Conservation (phyloP, 2,888 invertebrate genomes). For the Caenorhabditis uteleia region DNA sequence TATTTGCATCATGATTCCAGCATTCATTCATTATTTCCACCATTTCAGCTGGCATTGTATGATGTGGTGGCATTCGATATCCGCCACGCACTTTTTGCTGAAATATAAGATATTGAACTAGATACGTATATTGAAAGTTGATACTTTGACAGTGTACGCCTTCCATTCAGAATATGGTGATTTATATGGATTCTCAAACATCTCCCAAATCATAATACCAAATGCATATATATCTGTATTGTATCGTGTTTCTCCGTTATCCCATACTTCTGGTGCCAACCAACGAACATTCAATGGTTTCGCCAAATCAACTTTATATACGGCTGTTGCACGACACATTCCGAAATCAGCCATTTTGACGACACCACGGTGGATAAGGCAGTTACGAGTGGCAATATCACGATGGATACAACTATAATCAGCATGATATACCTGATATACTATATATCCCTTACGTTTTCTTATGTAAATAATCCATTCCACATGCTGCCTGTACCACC, state of each 20-base stretch:
- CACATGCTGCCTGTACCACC: slow-evolving; percentile 32
- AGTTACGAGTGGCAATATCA: slow-evolving; percentile 61
- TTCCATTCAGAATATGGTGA: slow-evolving; percentile 57
- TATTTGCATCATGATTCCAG: slow-evolving; percentile 52
- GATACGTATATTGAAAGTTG: too few species aligned
- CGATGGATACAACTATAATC: slow-evolving; percentile 56
- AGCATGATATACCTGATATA: not conserved
- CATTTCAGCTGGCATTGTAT: slow-evolving; percentile 50
- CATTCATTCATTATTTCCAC: slow-evolving; percentile 40
- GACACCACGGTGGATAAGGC: slow-evolving; percentile 49
- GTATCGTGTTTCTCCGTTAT: slow-evolving; percentile 57
- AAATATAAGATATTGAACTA: slow-evolving; percentile 10
- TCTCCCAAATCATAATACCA: slow-evolving; percentile 60
- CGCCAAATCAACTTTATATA: slow-evolving; percentile 53
- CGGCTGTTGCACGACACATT: slow-evolving; percentile 52
- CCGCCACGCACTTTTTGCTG: slow-evolving; percentile 54
- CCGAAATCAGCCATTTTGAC: slow-evolving; percentile 64
- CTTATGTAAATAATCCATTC: slow-evolving; percentile 60
- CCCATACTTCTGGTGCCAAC: slow-evolving; percentile 64
- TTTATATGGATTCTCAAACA: slow-evolving; percentile 57
- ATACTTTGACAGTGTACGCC: slow-evolving; percentile 55
- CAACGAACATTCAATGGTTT: slow-evolving; percentile 62
- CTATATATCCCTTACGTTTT: slow-evolving; percentile 28
- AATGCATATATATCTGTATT: slow-evolving; percentile 62
- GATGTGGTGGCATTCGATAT: slow-evolving; percentile 53